Percentiles rank a stretch among this genome's conserved stretches.
These are phyloP conservation scores for Diachasmimorpha longicaudata DNA, from an alignment of 1,140 invertebrate genomes.

Conservation along the genomic window DNA sequence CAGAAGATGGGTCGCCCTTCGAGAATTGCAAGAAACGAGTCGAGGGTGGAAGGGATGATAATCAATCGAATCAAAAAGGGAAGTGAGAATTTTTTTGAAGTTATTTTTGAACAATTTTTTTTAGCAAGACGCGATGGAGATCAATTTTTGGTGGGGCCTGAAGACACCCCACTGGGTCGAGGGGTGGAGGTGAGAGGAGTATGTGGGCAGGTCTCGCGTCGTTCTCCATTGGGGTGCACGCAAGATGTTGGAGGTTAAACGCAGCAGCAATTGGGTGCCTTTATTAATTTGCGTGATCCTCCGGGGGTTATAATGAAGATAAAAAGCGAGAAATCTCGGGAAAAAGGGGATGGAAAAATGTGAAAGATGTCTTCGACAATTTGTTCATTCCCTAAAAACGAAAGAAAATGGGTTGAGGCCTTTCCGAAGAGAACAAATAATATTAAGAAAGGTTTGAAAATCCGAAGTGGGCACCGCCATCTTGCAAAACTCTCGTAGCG, in stretches of 20 bases:
- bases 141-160: not conserved
- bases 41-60: no score
- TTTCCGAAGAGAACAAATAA: no score
- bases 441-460: no score
- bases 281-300: constrained; percentile 52
- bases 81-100: not conserved
- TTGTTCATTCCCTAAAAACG: no score
- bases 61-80: no score
- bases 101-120: not conserved
- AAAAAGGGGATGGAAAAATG: no score
- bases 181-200: constrained; percentile 19
- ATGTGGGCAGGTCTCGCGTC: not conserved
- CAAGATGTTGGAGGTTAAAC: constrained; percentile 35
- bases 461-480: no score
- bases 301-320: not conserved
- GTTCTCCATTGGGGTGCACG: constrained; percentile 29
- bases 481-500: no score
- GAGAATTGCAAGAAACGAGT: no score
- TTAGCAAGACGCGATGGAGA: not conserved
- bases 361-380: no score
- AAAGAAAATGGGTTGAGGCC: no score
- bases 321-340: not conserved
- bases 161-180: constrained; percentile 17
- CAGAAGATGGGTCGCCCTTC: no score
- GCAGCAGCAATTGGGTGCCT: constrained; percentile 43